These are phyloP conservation scores for Rhamnusium bicolor DNA, from an alignment of 2,888 invertebrate species.

Conservation along the genomic window DNA sequence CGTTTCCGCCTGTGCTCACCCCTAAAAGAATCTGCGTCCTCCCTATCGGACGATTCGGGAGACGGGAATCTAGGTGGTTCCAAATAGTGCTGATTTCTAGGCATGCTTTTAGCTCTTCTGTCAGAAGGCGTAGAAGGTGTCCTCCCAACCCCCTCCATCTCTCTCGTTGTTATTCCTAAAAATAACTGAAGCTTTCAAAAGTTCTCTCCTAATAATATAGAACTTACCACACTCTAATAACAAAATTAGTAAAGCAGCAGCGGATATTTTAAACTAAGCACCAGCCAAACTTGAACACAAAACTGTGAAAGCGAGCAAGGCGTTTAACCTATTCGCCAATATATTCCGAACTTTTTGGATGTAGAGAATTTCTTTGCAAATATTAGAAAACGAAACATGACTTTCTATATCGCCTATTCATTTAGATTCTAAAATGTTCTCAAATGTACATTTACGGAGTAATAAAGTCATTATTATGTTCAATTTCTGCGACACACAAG, in stretches of 20 bases:
- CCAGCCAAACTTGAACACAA: neutral
- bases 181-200: neutral
- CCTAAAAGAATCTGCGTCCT: constrained; percentile 38
- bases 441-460: no score
- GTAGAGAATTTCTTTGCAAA: no score
- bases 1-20: constrained; percentile 31
- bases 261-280: neutral
- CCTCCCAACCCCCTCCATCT: neutral
- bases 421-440: no score
- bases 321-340: no score
- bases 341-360: no score
- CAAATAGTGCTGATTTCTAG: constrained; percentile 58
- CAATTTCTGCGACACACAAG: neutral
- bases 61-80: constrained; percentile 64
- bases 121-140: neutral
- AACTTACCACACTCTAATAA: neutral
- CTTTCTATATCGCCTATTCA: no score
- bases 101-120: constrained; percentile 61
- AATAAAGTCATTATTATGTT: no score
- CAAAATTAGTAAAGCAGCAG: constrained; percentile 8
- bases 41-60: constrained; percentile 57
- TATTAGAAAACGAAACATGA: no score
- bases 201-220: neutral
- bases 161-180: constrained; percentile 14
- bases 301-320: no score